Percentiles rank a stretch among this genome's conserved stretches.
These are phyloP conservation scores for Haemorhous mexicanus DNA, from an alignment of 2,113 vertebrate species.

Conservation along the genomic window DNA sequence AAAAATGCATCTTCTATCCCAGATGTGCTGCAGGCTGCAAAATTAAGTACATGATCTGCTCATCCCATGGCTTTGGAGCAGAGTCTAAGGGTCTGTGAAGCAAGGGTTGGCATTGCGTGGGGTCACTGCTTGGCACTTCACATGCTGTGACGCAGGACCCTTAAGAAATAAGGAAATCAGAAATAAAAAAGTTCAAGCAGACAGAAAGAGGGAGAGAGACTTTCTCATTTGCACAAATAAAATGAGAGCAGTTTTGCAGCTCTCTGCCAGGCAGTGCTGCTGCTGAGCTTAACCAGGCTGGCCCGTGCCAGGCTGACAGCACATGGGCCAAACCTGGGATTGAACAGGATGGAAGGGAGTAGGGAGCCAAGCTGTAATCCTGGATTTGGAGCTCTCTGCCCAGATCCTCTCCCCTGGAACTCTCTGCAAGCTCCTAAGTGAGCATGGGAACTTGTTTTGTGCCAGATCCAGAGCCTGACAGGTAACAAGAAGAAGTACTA, in stretches of 20 bases:
- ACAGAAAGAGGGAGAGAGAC: not conserved
- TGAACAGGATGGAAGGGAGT: not conserved
- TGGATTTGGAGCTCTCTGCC: not conserved
- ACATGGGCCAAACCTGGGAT: not conserved
- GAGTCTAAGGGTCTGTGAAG: not conserved
- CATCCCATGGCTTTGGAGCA: not conserved
- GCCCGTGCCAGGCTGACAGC: not conserved
- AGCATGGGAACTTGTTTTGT: rapidly evolving
- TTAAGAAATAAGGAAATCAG: not conserved
- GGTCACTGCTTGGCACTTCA: not conserved
- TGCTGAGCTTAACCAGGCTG: not conserved
- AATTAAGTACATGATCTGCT: not conserved
- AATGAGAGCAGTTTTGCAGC: not conserved
- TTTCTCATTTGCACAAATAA: not conserved
- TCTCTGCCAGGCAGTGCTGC: not conserved
- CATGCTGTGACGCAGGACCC: rapidly evolving
- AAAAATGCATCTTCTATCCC: not conserved
- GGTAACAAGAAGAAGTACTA: not conserved
- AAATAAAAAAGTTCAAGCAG: not conserved
- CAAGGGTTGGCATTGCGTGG: not conserved
- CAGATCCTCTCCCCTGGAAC: not conserved
- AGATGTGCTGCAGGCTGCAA: not conserved
- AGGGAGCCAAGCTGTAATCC: not conserved
- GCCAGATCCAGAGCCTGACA: not conserved
- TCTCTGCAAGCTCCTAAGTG: not conserved